These are phyloP conservation scores for Torymus aiolomorphi DNA, from an alignment of 2,888 invertebrate species.

Conservation along the genomic window DNA sequence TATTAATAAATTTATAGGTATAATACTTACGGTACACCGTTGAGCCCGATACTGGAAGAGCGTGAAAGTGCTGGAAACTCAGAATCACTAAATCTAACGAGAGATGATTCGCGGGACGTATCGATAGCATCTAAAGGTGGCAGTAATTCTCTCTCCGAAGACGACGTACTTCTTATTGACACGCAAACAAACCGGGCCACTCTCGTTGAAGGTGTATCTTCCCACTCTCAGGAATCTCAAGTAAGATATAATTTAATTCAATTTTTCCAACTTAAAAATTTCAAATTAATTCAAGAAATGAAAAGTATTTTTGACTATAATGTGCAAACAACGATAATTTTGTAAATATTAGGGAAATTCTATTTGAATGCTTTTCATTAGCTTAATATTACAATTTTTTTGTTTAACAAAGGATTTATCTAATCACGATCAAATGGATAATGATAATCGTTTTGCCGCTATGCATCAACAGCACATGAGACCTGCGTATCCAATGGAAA, in stretches of 20 bases:
- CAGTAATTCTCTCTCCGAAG: slow-evolving; percentile 67
- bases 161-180: slow-evolving; percentile 76
- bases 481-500: slow-evolving; percentile 53
- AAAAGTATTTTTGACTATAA: no score
- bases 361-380: no score
- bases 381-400: slow-evolving; percentile 8
- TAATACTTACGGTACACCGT: slow-evolving; percentile 78
- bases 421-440: slow-evolving; percentile 60
- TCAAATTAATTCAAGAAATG: background rate
- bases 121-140: slow-evolving; percentile 67
- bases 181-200: slow-evolving; percentile 76
- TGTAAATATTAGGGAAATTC: no score
- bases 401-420: slow-evolving; percentile 50
- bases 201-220: slow-evolving; percentile 70
- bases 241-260: slow-evolving; percentile 11
- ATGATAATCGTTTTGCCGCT: slow-evolving; percentile 48
- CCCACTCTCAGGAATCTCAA: slow-evolving; percentile 47
- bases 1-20: slow-evolving; percentile 71
- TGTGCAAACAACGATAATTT: no score
- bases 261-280: background rate
- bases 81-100: slow-evolving; percentile 69
- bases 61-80: slow-evolving; percentile 74
- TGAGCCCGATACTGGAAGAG: slow-evolving; percentile 81
- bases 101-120: slow-evolving; percentile 72
- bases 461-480: slow-evolving; percentile 37